Conservation (phyloP, 2,888 invertebrate genomes). For the Ennomos quercinarius region DNA sequence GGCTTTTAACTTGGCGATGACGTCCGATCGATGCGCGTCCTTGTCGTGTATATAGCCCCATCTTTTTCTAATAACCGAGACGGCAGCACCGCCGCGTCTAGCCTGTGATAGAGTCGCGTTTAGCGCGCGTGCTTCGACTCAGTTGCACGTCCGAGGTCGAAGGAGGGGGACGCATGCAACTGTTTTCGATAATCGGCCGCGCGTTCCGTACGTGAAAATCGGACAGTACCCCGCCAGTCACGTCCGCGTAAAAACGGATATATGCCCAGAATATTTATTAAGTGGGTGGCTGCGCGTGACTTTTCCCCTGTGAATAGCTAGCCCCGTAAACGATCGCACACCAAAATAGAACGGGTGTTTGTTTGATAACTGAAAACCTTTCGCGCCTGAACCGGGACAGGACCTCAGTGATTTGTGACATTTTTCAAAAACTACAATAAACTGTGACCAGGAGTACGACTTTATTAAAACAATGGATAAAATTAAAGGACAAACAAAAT, state of each 20-base stretch:
- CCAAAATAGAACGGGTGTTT: conserved; percentile 75
- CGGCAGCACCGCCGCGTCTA: conserved; percentile 63
- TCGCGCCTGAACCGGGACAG: conserved; percentile 45
- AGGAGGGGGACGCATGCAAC: conserved; percentile 84
- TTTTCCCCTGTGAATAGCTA: conserved; percentile 82
- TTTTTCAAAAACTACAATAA: conserved; percentile 19
- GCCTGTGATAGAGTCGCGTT: conserved; percentile 82
- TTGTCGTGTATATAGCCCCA: conserved; percentile 57
- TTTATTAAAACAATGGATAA: conserved; percentile 4
- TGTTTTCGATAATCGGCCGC: conserved; percentile 85
- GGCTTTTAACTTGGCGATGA: conserved; percentile 83
- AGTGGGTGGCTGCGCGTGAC: conserved; percentile 85
- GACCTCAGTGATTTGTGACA: conserved; percentile 30
- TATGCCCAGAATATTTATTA: conserved; percentile 87
- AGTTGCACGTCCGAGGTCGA: conserved; percentile 83
- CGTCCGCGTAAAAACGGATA: conserved; percentile 86
- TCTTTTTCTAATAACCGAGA: conserved; percentile 70
- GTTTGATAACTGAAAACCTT: conserved; percentile 76
- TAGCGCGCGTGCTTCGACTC: conserved; percentile 81
- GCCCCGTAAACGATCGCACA: conserved; percentile 75
- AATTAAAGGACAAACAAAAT: conserved; percentile 17
- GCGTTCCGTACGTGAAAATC: conserved; percentile 85
- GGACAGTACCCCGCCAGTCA: conserved; percentile 82
- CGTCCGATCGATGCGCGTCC: conserved; percentile 73
- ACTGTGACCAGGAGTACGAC: conserved; percentile 19